Base-by-base conservation (phyloP, 2,797 vertebrate genomes). In the Catharus ustulatus region DNA sequence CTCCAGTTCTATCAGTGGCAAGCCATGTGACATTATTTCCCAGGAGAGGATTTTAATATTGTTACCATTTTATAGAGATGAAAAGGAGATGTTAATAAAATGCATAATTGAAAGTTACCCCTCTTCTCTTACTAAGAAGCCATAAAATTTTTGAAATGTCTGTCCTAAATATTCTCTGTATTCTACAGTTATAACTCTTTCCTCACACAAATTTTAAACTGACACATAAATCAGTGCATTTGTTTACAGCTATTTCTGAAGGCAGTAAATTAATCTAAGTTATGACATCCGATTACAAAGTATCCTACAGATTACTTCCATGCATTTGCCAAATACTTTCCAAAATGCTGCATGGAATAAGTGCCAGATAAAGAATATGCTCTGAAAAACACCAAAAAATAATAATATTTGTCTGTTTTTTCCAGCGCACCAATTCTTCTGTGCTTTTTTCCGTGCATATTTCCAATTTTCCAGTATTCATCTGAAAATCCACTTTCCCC, bases 391-490 rank as follows among this genome's bases (percentile, higher is more conserved):
- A 77, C 14, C 38, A 38, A 59, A 89, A 93, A 90, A 59, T 17
- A 83, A 26, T n/a, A 75, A 6, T 67, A 91, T 75, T 80, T 42
- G 18, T 73, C 62, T 84, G 11, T 40, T 93, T 93, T 82, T 79
- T 62, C 82, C 73, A 93, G 62, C 34, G 93, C 36, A 81, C 23
- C 78, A 87, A 6, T 55, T 64, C 46, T 58, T 76, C 20, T n/a
- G 13, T 32, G 13, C 10, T 51, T 71, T 81, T 58, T 86, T 55
- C 87, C 71, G 77, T 15, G 11, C 5, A 0, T 43, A 91, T 26
- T 84, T 93, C 85, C 61, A 92, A 34, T 77, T 95, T 91, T 88
- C 77, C 89, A 91, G 45, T 54, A 61, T 74, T 90, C n/a, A 48
- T 91, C 75, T 89, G 42, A 64, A 95, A 94, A 82, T 40, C 20